Percentiles rank a stretch among this genome's conserved stretches.
Evolutionary conservation across 2,888 invertebrate species (phyloP).

Genomic region (Scaptomyza parva): DNA sequence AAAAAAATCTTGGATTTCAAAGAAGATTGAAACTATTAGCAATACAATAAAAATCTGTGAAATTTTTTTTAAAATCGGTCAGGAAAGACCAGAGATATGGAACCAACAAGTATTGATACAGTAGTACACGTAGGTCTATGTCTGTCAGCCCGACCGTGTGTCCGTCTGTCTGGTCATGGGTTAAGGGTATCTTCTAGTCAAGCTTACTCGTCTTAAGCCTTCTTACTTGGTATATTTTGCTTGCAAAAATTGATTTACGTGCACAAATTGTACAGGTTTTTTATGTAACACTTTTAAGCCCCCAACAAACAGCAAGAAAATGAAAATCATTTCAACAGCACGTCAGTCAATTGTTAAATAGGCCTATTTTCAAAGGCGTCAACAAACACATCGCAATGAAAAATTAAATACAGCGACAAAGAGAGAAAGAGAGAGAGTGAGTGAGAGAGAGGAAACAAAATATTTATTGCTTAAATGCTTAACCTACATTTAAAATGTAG

Average conservation of each 20-base stretch:
- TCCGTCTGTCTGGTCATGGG: too few relatives aligned
- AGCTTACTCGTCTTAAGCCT: too few relatives aligned
- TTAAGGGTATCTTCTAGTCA: too few relatives aligned
- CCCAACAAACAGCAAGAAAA: slow-evolving; percentile 1
- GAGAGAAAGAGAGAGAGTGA: not conserved
- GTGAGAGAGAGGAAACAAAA: not conserved
- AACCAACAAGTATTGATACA: too few relatives aligned
- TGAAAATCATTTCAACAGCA: slow-evolving; percentile 21
- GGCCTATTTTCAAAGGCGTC: slow-evolving; percentile 45
- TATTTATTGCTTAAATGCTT: slow-evolving; percentile 34
- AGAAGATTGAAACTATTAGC: too few relatives aligned
- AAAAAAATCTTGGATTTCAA: too few relatives aligned
- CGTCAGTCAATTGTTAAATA: slow-evolving; percentile 31
- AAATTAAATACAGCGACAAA: slow-evolving; percentile 26
- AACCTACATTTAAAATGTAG: slow-evolving; percentile 57
- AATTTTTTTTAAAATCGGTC: too few relatives aligned
- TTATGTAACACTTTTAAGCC: not conserved
- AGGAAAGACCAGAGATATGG: too few relatives aligned
- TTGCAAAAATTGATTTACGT: slow-evolving; percentile 10
- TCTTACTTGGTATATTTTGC: too few relatives aligned
- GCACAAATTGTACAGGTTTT: slow-evolving; percentile 4
- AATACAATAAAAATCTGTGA: too few relatives aligned
- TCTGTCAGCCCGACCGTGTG: too few relatives aligned
- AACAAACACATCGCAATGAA: slow-evolving; percentile 34
- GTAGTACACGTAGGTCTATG: too few relatives aligned